phyloP scores from a whole-genome alignment of 2,113 vertebrate genomes.

The Tauraco erythrolophus region DNA sequence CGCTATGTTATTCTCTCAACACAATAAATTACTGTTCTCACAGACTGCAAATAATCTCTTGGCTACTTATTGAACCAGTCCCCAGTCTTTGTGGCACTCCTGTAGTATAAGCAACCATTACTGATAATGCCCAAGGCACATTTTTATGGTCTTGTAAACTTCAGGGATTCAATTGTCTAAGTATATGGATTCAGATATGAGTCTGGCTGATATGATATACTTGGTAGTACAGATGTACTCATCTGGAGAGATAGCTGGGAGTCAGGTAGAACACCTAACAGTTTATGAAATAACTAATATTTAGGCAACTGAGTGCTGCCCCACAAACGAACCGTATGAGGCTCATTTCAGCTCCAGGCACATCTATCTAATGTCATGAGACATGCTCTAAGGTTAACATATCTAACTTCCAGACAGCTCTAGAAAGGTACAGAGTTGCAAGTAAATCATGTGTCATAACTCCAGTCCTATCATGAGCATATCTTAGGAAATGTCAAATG shows the following conservation, averaged over 20 bases:
- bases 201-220: neutral
- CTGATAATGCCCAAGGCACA: neutral
- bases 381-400: neutral
- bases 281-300: neutral
- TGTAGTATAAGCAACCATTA: neutral
- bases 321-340: neutral
- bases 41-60: neutral
- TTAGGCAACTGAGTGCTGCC: neutral
- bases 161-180: neutral
- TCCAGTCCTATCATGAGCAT: neutral
- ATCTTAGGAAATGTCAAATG: neutral
- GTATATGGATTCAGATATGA: neutral
- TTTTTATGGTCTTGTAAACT: neutral
- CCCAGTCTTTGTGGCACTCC: neutral
- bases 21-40: neutral
- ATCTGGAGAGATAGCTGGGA: neutral
- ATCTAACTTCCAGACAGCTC: neutral
- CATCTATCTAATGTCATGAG: neutral
- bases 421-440: neutral
- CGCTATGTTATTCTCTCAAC: neutral
- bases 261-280: neutral
- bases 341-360: neutral
- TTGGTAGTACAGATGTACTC: neutral
- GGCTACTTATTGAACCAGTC: neutral
- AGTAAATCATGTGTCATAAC: neutral